A percentile compares a stretch with the other conserved stretches of the same genome.
Evolutionary conservation across 1,140 invertebrate species (phyloP).

Genomic region (Elymnias hypermnestra): DNA sequence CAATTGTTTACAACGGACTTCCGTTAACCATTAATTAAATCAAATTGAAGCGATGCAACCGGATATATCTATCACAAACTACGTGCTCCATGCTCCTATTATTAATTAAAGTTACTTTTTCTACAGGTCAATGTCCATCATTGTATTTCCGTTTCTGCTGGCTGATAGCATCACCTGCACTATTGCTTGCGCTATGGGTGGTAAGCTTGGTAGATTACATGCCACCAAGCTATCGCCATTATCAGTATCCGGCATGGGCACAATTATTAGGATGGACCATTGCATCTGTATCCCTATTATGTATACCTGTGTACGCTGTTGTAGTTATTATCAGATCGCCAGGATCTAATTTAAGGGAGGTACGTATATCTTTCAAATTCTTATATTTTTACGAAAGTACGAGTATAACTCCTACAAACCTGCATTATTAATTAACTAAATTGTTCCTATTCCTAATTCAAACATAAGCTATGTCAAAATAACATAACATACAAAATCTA

Average conservation of each 20-base stretch:
- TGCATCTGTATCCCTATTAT: constrained; percentile 87
- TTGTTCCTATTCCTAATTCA: too few relatives aligned
- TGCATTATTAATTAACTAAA: too few relatives aligned
- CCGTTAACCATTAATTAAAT: background rate
- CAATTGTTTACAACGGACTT: too few relatives aligned
- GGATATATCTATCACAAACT: background rate
- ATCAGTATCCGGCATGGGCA: constrained; percentile 90
- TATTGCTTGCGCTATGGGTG: constrained; percentile 91
- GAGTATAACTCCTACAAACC: too few relatives aligned
- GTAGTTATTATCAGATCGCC: constrained; percentile 83
- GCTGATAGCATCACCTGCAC: constrained; percentile 86
- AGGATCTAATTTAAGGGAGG: constrained; percentile 84
- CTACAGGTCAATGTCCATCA: constrained; percentile 79
- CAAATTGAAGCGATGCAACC: background rate
- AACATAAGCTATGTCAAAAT: too few relatives aligned
- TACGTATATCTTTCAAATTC: constrained; percentile 50
- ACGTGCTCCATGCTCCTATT: background rate
- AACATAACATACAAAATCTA: too few relatives aligned
- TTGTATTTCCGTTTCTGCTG: constrained; percentile 91
- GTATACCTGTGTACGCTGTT: constrained; percentile 89
- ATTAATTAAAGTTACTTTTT: background rate
- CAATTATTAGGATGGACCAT: constrained; percentile 92
- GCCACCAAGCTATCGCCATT: constrained; percentile 86
- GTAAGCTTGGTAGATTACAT: constrained; percentile 92
- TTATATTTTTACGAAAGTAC: background rate